These are phyloP conservation scores for Callyntrura sp. DNA, from an alignment of 2,888 invertebrate genomes.

Conservation along the genomic window DNA sequence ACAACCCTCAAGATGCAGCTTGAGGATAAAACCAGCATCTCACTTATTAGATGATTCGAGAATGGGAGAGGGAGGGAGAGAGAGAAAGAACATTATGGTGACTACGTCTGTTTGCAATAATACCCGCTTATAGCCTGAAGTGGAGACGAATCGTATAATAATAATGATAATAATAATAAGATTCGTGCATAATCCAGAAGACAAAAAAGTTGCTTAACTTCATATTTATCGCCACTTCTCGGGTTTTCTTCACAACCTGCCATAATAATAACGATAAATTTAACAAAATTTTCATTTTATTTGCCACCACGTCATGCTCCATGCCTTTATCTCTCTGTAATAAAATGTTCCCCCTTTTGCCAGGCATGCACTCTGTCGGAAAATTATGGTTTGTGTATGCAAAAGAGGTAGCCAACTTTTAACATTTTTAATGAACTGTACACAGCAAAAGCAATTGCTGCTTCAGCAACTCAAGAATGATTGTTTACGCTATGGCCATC, in stretches of 20 bases:
- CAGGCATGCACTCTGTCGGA: not conserved
- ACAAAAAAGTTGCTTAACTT: constrained; percentile 59
- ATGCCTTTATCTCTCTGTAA: constrained; percentile 32
- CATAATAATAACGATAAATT: constrained; percentile 66
- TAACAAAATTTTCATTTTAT: constrained; percentile 53
- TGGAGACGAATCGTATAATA: constrained; percentile 28
- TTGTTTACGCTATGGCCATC: not conserved
- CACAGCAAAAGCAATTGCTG: no score
- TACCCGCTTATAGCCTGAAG: constrained; percentile 24
- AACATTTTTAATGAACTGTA: constrained; percentile 42
- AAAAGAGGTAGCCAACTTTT: constrained; percentile 24
- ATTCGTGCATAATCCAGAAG: not conserved
- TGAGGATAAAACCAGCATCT: not conserved
- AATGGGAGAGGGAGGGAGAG: no score
- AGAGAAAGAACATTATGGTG: no score
- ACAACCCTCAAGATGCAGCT: constrained; percentile 3
- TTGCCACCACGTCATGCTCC: constrained; percentile 54
- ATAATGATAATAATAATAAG: no score
- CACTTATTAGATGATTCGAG: constrained; percentile 12
- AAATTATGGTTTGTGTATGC: constrained; percentile 22
- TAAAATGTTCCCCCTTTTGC: constrained; percentile 22
- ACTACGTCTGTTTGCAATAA: not conserved
- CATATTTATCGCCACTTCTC: constrained; percentile 27
- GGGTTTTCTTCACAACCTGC: constrained; percentile 27
- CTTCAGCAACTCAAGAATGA: not conserved